Evolutionary conservation across 1,140 invertebrate species (phyloP).

Genomic region (Pseudomyrmex flavicornis): DNA sequence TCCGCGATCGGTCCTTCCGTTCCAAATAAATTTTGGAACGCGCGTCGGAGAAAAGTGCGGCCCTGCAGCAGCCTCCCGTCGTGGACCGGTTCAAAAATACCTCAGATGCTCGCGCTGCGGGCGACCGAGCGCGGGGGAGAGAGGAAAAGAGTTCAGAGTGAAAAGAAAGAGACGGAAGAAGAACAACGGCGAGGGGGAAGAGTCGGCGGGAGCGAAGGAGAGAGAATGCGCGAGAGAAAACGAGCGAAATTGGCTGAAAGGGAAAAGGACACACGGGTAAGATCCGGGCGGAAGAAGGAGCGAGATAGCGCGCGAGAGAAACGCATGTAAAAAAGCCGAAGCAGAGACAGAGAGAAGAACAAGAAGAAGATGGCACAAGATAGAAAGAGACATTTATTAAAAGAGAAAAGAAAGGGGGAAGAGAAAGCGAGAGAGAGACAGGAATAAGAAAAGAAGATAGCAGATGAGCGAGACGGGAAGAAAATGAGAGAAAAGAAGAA

Average conservation of each 20-base stretch:
- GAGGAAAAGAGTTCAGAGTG: conserved; percentile 28
- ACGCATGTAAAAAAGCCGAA: conserved; percentile 56
- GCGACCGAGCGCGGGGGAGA: conserved; percentile 68
- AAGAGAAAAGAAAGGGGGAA: conserved; percentile 21
- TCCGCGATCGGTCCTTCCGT: neutral
- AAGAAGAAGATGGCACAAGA: conserved; percentile 55
- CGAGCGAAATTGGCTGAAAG: conserved; percentile 39
- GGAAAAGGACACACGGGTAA: conserved; percentile 39
- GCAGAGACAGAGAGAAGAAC: conserved; percentile 56
- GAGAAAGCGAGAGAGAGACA: neutral
- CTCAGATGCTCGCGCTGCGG: conserved; percentile 78
- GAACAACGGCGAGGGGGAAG: conserved; percentile 30
- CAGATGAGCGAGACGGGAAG: conserved; percentile 38
- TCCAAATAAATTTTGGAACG: conserved; percentile 48
- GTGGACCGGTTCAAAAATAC: conserved; percentile 85
- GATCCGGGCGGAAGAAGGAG: conserved; percentile 45
- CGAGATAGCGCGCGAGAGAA: conserved; percentile 29
- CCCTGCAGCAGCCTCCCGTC: conserved; percentile 80
- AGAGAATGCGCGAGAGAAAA: neutral
- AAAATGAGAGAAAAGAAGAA: conserved; percentile 26
- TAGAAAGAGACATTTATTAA: conserved; percentile 60
- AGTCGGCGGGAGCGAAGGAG: conserved; percentile 37
- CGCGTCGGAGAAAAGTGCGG: conserved; percentile 75
- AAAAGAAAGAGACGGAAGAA: conserved; percentile 68
- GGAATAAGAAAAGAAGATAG: conserved; percentile 5